A percentile compares a stretch with the other conserved stretches of the same genome.
Conservation (phyloP, 2,797 vertebrate species). For the Malacoraja senta region DNA sequence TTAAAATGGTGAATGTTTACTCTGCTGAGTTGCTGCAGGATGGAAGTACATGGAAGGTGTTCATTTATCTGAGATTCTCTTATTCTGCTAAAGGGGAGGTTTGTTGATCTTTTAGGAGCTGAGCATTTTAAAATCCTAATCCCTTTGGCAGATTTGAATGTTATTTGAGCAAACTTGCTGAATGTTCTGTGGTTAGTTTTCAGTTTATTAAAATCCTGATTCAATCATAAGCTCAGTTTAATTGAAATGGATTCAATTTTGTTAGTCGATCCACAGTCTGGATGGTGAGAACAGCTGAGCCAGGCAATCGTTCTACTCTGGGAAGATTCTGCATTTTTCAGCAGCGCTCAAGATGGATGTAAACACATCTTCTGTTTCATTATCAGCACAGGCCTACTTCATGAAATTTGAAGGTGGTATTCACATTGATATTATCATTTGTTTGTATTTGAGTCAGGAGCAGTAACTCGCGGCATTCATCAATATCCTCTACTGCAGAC, state of each 20-base stretch:
- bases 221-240: neutral
- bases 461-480: neutral
- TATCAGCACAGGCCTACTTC: neutral
- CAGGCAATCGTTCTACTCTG: neutral
- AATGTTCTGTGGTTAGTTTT: neutral
- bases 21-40: neutral
- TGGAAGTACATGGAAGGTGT: neutral
- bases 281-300: neutral
- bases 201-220: neutral
- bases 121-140: neutral
- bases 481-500: neutral
- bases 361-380: neutral
- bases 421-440: neutral
- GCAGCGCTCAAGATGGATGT: neutral
- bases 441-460: neutral
- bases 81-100: neutral
- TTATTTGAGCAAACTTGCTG: neutral
- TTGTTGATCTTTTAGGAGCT: neutral
- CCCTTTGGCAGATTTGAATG: neutral
- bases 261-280: neutral
- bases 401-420: neutral
- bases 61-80: neutral
- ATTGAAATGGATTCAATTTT: neutral
- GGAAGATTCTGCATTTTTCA: neutral
- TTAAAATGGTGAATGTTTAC: neutral